These are phyloP conservation scores for Ataeniobius toweri DNA, from an alignment of 2,797 vertebrate genomes.

Conservation along the genomic window DNA sequence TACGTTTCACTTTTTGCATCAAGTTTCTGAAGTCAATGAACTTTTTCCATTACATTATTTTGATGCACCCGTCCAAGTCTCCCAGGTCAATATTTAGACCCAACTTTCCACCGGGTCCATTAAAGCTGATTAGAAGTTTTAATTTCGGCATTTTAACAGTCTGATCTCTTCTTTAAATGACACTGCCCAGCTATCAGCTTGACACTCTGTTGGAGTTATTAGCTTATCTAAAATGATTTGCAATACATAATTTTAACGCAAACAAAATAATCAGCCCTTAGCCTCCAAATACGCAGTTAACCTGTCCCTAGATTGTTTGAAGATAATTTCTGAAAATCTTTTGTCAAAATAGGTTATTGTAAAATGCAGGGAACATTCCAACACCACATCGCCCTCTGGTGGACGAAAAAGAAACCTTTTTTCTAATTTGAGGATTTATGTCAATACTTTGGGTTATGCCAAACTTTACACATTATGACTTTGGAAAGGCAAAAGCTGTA, in stretches of 20 bases:
- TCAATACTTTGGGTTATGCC: not conserved
- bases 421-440: not conserved
- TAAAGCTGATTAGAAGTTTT: not conserved
- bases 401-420: not conserved
- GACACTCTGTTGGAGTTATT: not conserved
- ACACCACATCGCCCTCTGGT: slow-evolving; percentile 48
- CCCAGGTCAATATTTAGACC: not conserved
- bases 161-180: no score
- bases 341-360: not conserved
- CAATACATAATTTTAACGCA: not conserved
- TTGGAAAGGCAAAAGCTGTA: not conserved
- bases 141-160: not conserved
- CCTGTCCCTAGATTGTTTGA: not conserved
- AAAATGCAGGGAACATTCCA: not conserved
- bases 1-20: not conserved
- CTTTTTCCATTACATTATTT: not conserved
- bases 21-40: not conserved
- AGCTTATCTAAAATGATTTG: not conserved
- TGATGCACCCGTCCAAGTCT: not conserved
- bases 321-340: no score
- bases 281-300: not conserved
- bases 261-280: not conserved
- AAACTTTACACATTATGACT: not conserved
- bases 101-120: not conserved
- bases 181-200: no score